Conservation (phyloP, 2,113 vertebrate species). For the Tenebrosternarchus preto region DNA sequence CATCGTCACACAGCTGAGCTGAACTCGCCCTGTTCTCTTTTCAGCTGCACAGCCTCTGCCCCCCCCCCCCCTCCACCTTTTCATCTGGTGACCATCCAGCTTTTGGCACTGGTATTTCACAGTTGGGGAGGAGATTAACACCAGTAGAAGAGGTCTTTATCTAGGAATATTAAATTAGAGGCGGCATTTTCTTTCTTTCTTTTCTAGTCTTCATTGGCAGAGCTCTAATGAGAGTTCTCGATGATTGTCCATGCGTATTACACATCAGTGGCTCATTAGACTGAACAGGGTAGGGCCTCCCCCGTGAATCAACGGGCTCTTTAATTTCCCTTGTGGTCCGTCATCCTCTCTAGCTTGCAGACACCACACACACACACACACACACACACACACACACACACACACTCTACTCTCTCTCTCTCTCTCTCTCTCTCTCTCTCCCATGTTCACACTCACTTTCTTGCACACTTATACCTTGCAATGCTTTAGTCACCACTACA, state of each 20-base stretch:
- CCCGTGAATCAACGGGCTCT: constrained; percentile 73
- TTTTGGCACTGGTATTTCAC: constrained; percentile 50
- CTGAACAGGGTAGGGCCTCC: constrained; percentile 73
- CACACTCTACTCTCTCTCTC: no score
- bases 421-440: no score
- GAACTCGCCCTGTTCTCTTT: not conserved
- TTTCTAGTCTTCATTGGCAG: constrained; percentile 74
- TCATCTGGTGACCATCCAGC: constrained; percentile 12
- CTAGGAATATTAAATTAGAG: constrained; percentile 76
- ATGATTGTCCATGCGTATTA: constrained; percentile 78
- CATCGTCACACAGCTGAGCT: constrained; percentile 38
- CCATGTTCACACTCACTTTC: no score
- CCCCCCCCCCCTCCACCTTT: not conserved
- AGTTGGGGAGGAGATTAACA: constrained; percentile 52
- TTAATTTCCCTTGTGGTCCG: constrained; percentile 78
- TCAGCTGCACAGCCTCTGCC: not conserved
- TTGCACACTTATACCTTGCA: no score
- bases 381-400: not conserved
- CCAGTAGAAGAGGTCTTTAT: constrained; percentile 69
- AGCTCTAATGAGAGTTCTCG: constrained; percentile 76
- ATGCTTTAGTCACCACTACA: no score
- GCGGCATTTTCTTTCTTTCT: constrained; percentile 71
- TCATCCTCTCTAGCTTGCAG: constrained; percentile 61
- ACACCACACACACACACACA: constrained; percentile 14
- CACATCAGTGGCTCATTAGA: constrained; percentile 80